Percentiles rank a stretch among this genome's conserved stretches.
These are phyloP conservation scores for Prunella himalayana DNA, from an alignment of 2,113 vertebrate species.

Conservation along the genomic window DNA sequence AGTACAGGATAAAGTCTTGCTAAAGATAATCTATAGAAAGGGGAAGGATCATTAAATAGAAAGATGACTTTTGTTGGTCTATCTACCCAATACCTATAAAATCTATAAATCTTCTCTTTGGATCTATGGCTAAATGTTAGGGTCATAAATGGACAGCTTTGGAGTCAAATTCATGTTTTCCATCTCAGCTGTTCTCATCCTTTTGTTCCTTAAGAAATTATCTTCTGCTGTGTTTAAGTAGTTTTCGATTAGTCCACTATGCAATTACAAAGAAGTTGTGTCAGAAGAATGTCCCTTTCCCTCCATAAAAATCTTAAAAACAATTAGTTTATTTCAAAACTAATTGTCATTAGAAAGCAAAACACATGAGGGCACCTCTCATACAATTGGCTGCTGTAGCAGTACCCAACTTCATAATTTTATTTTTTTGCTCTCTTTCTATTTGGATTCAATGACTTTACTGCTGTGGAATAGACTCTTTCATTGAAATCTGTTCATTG, in stretches of 20 bases:
- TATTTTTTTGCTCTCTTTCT: neutral
- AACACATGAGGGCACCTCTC: neutral
- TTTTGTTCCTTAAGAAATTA: constrained; percentile 69
- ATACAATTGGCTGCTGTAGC: neutral
- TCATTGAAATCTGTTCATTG: constrained; percentile 17
- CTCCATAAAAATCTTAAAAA: neutral
- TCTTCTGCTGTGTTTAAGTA: constrained; percentile 70
- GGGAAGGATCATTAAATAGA: neutral
- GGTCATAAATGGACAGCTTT: neutral
- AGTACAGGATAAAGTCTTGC: neutral
- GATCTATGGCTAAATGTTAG: neutral
- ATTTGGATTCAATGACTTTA: constrained; percentile 23
- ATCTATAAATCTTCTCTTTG: neutral
- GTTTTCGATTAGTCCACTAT: constrained; percentile 73
- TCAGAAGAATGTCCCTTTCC: neutral
- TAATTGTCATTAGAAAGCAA: neutral
- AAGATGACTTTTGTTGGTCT: neutral
- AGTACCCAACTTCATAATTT: neutral
- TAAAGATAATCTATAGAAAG: neutral
- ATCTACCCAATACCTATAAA: neutral
- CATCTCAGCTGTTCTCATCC: constrained; percentile 34
- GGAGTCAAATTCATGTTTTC: constrained; percentile 58
- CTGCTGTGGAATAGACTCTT: constrained; percentile 25
- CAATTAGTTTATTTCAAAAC: neutral
- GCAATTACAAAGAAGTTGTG: constrained; percentile 27